Conservation (phyloP, 2,888 invertebrate genomes). For the Lepidochitona cinerea region DNA sequence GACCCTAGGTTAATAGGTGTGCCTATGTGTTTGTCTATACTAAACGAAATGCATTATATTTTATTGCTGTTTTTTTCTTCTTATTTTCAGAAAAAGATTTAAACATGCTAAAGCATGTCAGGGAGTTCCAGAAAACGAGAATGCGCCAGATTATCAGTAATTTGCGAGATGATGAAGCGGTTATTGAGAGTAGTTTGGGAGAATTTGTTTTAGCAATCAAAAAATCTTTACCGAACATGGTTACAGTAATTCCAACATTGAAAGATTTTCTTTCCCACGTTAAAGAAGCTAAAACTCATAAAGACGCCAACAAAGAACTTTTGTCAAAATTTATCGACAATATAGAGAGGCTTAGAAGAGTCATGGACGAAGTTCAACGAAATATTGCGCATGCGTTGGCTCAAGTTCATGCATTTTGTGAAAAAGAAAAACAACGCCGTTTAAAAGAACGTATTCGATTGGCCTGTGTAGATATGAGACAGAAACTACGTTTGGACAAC, state of each 20-base stretch:
- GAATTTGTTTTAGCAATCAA: conserved; percentile 51
- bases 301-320: conserved; percentile 21
- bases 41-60: too few species aligned
- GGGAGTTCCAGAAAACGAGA: conserved; percentile 35
- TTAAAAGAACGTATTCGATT: conserved; percentile 42
- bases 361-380: conserved; percentile 36
- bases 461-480: conserved; percentile 36
- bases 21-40: too few species aligned
- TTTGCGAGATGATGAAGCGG: conserved; percentile 48
- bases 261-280: conserved; percentile 45
- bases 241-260: conserved; percentile 34
- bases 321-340: conserved; percentile 19
- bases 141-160: conserved; percentile 34
- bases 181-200: conserved; percentile 47
- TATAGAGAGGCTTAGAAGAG: conserved; percentile 31
- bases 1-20: too few species aligned
- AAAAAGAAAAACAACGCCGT: conserved; percentile 51
- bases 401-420: conserved; percentile 49
- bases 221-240: conserved; percentile 39
- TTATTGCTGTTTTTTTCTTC: too few species aligned
- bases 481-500: conserved; percentile 37
- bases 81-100: conserved; percentile 43
- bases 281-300: conserved; percentile 38
- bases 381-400: conserved; percentile 45
- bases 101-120: conserved; percentile 37